These are phyloP conservation scores for Oxyruncus cristatus DNA, from an alignment of 2,113 vertebrate genomes.

Conservation along the genomic window DNA sequence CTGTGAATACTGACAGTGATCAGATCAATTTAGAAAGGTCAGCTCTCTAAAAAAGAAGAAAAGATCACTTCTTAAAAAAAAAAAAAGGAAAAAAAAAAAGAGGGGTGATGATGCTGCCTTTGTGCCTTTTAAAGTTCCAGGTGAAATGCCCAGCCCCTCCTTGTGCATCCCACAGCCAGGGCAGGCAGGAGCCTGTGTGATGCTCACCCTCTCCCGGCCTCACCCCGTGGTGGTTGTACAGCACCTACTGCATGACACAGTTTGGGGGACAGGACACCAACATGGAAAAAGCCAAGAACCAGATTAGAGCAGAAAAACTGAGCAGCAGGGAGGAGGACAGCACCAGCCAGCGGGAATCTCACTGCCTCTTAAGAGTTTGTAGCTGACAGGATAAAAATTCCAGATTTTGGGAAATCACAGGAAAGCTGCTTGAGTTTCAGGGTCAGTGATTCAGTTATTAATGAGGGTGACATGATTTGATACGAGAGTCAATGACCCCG, in stretches of 20 bases:
- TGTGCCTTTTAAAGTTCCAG: background rate
- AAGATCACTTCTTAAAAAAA: background rate
- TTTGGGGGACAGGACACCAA: background rate
- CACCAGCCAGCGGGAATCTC: background rate
- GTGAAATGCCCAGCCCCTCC: background rate
- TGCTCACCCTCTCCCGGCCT: rapidly evolving
- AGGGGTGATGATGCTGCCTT: background rate
- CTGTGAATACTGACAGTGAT: background rate
- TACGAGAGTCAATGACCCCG: background rate
- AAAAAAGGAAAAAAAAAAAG: background rate
- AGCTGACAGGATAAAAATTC: background rate
- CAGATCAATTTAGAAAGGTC: background rate
- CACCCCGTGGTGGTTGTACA: rapidly evolving
- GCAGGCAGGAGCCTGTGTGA: background rate
- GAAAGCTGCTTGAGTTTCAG: slow-evolving; percentile 13
- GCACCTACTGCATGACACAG: rapidly evolving
- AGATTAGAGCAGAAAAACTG: background rate
- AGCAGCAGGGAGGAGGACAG: background rate
- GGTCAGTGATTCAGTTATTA: background rate
- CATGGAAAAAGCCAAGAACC: background rate
- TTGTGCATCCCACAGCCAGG: background rate
- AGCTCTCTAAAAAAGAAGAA: background rate
- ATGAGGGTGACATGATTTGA: background rate
- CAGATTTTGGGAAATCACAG: background rate
- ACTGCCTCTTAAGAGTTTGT: background rate